Conservation (phyloP, 2,888 invertebrate species). For the Folsomia candida region DNA sequence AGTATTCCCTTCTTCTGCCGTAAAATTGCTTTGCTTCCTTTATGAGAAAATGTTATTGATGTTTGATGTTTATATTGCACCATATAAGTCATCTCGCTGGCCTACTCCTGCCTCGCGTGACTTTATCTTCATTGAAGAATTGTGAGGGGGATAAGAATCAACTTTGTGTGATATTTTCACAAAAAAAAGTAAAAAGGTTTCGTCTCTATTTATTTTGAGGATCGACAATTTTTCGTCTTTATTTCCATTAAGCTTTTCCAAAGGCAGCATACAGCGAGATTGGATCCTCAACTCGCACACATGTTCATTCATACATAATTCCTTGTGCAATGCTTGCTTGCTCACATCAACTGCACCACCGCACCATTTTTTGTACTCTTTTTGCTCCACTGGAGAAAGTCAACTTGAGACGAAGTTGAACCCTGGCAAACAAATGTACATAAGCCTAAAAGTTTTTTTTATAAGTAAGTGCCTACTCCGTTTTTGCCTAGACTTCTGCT, state of each 20-base stretch:
- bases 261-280: too few species aligned
- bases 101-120: too few species aligned
- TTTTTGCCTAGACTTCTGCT: too few species aligned
- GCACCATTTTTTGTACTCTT: neutral
- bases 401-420: neutral
- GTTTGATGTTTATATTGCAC: conserved; percentile 13
- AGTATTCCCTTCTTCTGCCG: neutral
- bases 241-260: neutral
- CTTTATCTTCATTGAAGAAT: too few species aligned
- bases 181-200: neutral
- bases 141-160: neutral
- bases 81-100: conserved; percentile 8
- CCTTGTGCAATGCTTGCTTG: too few species aligned
- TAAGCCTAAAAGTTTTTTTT: too few species aligned
- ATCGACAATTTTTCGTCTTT: neutral
- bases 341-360: neutral
- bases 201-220: neutral
- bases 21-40: neutral
- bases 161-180: neutral
- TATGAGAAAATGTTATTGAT: conserved; percentile 13
- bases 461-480: too few species aligned
- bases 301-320: too few species aligned
- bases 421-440: neutral
- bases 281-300: too few species aligned
- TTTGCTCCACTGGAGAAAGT: neutral